Conservation (phyloP, 2,888 invertebrate species). For the Andrena praecox region DNA sequence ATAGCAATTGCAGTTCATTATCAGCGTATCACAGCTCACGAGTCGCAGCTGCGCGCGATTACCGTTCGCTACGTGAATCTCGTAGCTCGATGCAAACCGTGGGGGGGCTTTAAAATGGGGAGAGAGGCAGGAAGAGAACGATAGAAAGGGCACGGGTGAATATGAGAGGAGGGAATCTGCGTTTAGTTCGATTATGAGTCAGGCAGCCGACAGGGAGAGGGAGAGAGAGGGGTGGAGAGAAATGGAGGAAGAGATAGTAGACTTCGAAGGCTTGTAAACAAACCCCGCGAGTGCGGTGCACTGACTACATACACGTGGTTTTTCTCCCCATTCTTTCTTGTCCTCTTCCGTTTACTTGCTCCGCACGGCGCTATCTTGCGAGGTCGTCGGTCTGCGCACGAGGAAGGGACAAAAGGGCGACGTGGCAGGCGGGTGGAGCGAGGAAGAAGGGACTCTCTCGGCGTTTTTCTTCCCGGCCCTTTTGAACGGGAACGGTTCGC, state of each 20-base stretch:
- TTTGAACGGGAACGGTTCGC: conserved; percentile 38
- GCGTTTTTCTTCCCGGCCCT: conserved; percentile 40
- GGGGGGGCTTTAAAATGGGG: conserved; percentile 16
- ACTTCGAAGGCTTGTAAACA: conserved; percentile 67
- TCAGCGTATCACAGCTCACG: conserved; percentile 33
- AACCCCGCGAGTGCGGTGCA: conserved; percentile 58
- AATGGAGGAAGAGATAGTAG: conserved; percentile 15
- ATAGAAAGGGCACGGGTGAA: neutral
- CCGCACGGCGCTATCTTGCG: conserved; percentile 51
- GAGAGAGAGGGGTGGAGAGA: too few species aligned
- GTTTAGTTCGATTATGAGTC: conserved; percentile 69
- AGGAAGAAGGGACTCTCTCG: neutral
- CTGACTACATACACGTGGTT: conserved; percentile 52
- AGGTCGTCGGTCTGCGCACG: conserved; percentile 66
- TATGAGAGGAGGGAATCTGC: conserved; percentile 5
- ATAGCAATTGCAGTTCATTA: conserved; percentile 42
- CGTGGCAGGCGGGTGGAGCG: conserved; percentile 5
- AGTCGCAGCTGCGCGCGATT: conserved; percentile 6
- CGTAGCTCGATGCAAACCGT: conserved; percentile 31
- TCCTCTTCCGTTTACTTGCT: conserved; percentile 47
- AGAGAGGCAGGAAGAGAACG: conserved; percentile 3
- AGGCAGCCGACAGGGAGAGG: conserved; percentile 66
- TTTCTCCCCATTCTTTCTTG: conserved; percentile 24
- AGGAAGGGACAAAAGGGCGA: conserved; percentile 61
- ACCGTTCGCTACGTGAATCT: conserved; percentile 36